phyloP scores from a whole-genome alignment of 2,888 invertebrate species.

The Cheilosia soror region DNA sequence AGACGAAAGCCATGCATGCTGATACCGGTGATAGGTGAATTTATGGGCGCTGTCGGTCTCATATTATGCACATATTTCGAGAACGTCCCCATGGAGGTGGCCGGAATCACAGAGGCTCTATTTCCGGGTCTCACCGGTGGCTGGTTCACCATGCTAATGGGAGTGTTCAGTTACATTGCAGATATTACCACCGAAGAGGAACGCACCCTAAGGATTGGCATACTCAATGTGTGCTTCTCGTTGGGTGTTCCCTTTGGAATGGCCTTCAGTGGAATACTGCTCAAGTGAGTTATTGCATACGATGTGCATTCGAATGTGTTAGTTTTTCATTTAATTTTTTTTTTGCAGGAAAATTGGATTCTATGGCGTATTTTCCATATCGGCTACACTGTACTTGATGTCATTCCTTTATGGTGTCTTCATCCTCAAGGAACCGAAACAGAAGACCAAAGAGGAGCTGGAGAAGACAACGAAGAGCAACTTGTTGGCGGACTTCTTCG shows the following conservation, averaged over 20 bases:
- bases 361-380: conserved; percentile 92
- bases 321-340: not conserved
- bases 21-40: conserved; percentile 91
- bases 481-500: conserved; percentile 88
- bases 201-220: conserved; percentile 93
- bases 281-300: conserved; percentile 82
- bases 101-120: conserved; percentile 91
- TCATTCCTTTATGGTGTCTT: conserved; percentile 90
- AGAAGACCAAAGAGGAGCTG: conserved; percentile 78
- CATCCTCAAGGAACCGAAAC: conserved; percentile 87
- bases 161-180: conserved; percentile 94
- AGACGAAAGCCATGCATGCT: conserved; percentile 89
- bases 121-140: conserved; percentile 92
- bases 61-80: conserved; percentile 92
- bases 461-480: conserved; percentile 78
- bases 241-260: conserved; percentile 95
- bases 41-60: conserved; percentile 90
- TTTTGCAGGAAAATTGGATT: conserved; percentile 87
- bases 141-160: conserved; percentile 96
- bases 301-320: conserved; percentile 3
- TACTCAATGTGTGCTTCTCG: conserved; percentile 94
- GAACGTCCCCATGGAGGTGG: conserved; percentile 91
- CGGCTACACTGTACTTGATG: conserved; percentile 89
- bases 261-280: conserved; percentile 92
- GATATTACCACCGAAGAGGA: conserved; percentile 93